Base-by-base conservation (phyloP, 2,113 vertebrate genomes). In the Platichthys flesus region DNA sequence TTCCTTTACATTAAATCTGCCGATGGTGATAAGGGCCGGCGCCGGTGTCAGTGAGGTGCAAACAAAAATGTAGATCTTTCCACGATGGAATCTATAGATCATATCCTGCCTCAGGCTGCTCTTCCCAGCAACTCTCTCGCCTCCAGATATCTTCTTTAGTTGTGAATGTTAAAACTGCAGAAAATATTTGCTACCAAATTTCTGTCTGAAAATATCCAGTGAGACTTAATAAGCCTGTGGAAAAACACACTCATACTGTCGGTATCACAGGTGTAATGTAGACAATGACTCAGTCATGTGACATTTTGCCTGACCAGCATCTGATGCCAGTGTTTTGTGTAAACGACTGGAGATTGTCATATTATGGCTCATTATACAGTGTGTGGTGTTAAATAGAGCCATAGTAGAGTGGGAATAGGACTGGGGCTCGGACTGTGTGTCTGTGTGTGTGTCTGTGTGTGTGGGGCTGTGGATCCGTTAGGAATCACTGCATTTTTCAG, bases 401-500 rank as follows among this genome's bases (percentile, higher is more conserved):
- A 51, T 18, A 55, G 31, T 49, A 40, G 42, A 45, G 47, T 31
- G 51, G 56, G 79, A n/a, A 61, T 71, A 59, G 26, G 45, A 69
- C 16, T 8, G 42, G 9, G 18, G 16, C 5, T 94, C 93, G 91
- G 92, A 90, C 5, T n/a, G 51, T 52, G 51, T 52, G 49, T 52
- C 56, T 69, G 31, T 52, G 92, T 90, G 18, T 52, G 20, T 52
- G 51, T 52, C 28, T 60, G 23, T 23, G 23, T 23, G 23, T 23
- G 24, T 2, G 24, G 24, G 24, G 24, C 24, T 24, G 45, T 67
- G 65, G 69, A 54, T 73, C 28, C 35, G 60, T 59, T 91, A 92
- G 95, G 96, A 98, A 97, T 97, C 95, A 91, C 94, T 86, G 67
- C 96, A 96, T 98, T 98, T 96, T 96, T 96, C 89, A 88, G 91